These are phyloP conservation scores for Cactoblastis cactorum DNA, from an alignment of 2,888 invertebrate species.

Conservation along the genomic window DNA sequence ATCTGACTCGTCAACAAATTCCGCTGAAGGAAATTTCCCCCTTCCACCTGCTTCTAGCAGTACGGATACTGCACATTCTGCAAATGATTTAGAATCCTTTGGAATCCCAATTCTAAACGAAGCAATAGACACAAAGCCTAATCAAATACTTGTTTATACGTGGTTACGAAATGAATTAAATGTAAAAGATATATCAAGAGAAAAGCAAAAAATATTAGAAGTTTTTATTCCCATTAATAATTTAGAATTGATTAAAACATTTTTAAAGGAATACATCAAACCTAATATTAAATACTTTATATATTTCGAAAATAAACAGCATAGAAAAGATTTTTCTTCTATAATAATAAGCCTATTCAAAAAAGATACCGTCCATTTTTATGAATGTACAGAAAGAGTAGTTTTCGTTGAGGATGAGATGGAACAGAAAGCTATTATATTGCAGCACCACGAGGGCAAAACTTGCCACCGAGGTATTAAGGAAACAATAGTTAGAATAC, in stretches of 20 bases:
- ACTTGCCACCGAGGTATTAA: slow-evolving; percentile 27
- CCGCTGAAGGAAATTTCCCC: not conserved
- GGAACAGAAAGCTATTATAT: slow-evolving; percentile 19
- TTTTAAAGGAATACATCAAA: not conserved
- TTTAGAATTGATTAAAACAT: not conserved
- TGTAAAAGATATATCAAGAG: slow-evolving; percentile 25
- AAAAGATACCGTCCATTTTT: not conserved
- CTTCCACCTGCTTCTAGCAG: too few relatives aligned
- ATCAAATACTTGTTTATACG: slow-evolving; percentile 29
- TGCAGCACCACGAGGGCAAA: slow-evolving; percentile 25
- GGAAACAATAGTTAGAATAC: slow-evolving; percentile 22
- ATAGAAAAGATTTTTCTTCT: not conserved
- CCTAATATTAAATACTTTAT: not conserved
- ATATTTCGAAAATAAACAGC: not conserved
- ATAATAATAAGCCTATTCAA: not conserved
- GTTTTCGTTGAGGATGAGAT: slow-evolving; percentile 11
- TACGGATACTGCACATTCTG: not conserved
- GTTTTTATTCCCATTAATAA: slow-evolving; percentile 16
- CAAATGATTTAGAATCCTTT: not conserved
- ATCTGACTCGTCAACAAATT: not conserved
- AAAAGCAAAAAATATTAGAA: slow-evolving; percentile 29
- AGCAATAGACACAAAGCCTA: slow-evolving; percentile 32
- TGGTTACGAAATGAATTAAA: slow-evolving; percentile 12
- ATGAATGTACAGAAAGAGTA: not conserved
- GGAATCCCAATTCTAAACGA: slow-evolving; percentile 31